Conservation (phyloP, 2,797 vertebrate species). For the Amazona finschi region DNA sequence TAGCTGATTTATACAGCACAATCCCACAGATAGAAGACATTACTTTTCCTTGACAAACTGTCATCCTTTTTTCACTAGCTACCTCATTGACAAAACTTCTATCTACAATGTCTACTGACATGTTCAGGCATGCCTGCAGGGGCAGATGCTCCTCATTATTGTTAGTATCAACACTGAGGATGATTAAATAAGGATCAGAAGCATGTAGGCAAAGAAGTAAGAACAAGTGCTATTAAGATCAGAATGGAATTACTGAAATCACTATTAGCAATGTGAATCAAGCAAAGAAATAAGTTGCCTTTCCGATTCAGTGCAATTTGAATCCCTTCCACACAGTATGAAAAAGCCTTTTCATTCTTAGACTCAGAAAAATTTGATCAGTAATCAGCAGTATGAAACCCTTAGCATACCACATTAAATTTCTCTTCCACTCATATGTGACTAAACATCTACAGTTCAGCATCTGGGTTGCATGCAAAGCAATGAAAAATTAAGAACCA, state of each 20-base stretch:
- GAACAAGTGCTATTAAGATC: neutral
- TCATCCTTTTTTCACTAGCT: neutral
- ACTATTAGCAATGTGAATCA: neutral
- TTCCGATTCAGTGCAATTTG: neutral
- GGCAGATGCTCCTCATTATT: neutral
- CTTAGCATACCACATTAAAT: neutral
- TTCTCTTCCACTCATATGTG: neutral
- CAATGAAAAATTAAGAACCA: neutral
- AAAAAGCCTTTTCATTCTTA: neutral
- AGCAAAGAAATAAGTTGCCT: neutral
- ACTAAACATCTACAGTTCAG: neutral
- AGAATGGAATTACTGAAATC: neutral
- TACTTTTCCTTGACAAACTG: neutral
- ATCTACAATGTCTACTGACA: neutral
- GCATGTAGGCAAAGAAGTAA: accelerated
- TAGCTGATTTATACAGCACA: neutral
- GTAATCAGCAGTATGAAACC: neutral
- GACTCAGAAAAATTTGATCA: neutral
- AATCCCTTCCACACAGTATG: neutral
- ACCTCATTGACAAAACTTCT: neutral
- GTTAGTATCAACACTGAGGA: neutral
- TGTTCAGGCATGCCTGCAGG: neutral
- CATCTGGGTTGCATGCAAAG: neutral
- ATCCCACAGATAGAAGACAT: neutral
- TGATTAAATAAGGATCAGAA: neutral